Base-by-base conservation (phyloP, 2,797 vertebrate genomes). In the Pipistrellus pipistrellus region DNA sequence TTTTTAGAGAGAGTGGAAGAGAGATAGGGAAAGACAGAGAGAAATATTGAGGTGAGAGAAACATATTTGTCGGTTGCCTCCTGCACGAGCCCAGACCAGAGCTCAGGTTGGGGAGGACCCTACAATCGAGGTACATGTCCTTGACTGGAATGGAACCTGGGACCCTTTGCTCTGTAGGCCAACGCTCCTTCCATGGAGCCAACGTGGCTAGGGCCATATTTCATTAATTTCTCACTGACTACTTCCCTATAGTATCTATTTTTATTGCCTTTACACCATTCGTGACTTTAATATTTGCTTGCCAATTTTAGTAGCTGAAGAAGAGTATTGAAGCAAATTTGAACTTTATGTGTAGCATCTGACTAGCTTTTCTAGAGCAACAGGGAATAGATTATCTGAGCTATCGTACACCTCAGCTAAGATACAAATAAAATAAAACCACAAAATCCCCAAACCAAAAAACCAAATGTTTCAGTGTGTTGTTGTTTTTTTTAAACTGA, bases 221-320 rank as follows among this genome's bases (percentile, higher is more conserved):
- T 90, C 25, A 88, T 51, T 85, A 91, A 81, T 88, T 77, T 94
- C 17, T 88, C 46, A 85, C 11, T 85, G 85, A 88, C 30, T 69
- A 55, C 12, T 69, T 91, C 15, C 59, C 30, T 48, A 6, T 32
- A 78, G 35, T 38, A 91, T 51, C 5, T 81, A 85, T 64, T 88
- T 6, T 75, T 51, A 83, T 83, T 53, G 14, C 25, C 46, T 48
- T 62, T 9, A 76, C 4, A 90, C 15, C 53, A 92, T 53, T 88
- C 21, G 55, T 87, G 62, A 78, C 38, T 83, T 91, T 72, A 66
- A 21, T 25, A 32, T 88, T 72, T 90, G 64, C 53, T 71, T 86
- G 2, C 17, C 57, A 77, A 32, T 38, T 86, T 86, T 27, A 83
- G 46, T 32, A 93, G 44, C 8, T 84, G 35, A 17, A 78, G 3